These are phyloP conservation scores for Zelostemma sp. DNA, from an alignment of 1,140 invertebrate genomes.

Conservation along the genomic window DNA sequence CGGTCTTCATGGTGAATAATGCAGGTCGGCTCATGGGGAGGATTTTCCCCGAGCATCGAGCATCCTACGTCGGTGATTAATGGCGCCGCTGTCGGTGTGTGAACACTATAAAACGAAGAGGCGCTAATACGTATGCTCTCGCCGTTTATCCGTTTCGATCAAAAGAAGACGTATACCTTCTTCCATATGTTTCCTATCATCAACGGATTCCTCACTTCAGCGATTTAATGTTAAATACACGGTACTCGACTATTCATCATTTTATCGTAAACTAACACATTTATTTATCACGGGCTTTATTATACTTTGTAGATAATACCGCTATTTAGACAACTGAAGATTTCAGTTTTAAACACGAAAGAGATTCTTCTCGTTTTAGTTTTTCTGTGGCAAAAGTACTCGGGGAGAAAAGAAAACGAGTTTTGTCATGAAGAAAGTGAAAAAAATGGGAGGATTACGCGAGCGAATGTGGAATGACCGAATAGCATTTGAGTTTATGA, in stretches of 20 bases:
- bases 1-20: slow-evolving; percentile 54
- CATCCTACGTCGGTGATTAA: slow-evolving; percentile 52
- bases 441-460: slow-evolving; percentile 4
- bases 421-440: neutral
- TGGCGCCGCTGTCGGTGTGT: slow-evolving; percentile 55
- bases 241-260: neutral
- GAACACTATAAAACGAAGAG: slow-evolving; percentile 60
- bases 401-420: neutral
- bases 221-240: slow-evolving; percentile 41
- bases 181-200: slow-evolving; percentile 34
- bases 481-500: slow-evolving; percentile 6
- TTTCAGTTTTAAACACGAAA: neutral
- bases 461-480: slow-evolving; percentile 1
- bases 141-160: slow-evolving; percentile 52
- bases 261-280: neutral
- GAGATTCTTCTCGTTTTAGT: neutral
- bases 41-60: slow-evolving; percentile 37
- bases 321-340: no score
- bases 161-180: slow-evolving; percentile 38
- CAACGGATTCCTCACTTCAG: slow-evolving; percentile 35
- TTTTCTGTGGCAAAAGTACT: neutral
- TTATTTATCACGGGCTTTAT: no score
- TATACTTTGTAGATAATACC: no score
- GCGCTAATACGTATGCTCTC: slow-evolving; percentile 53
- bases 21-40: slow-evolving; percentile 48